Percentiles rank a stretch among this genome's conserved stretches.
Conservation (phyloP, 2,797 vertebrate species). For the Antennarius maculatus region DNA sequence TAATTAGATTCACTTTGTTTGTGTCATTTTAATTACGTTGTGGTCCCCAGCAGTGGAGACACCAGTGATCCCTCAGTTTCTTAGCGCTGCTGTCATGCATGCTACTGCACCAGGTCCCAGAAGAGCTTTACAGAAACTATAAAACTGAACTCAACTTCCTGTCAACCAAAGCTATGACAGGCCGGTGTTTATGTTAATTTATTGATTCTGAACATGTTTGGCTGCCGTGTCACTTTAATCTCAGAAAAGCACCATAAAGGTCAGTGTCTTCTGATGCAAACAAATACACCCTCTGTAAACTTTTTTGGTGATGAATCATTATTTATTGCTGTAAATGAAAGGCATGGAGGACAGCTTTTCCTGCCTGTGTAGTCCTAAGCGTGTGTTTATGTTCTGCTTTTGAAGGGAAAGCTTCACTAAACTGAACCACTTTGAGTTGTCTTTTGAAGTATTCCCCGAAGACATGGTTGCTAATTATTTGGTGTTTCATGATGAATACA, state of each 20-base stretch:
- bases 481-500: constrained; percentile 80
- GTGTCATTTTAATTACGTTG: constrained; percentile 92
- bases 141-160: constrained; percentile 54
- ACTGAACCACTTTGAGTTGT: constrained; percentile 79
- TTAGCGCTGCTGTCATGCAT: constrained; percentile 62
- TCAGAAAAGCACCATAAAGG: constrained; percentile 68
- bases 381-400: constrained; percentile 76
- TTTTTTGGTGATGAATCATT: constrained; percentile 81
- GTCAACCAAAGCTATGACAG: constrained; percentile 58
- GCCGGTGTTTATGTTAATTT: constrained; percentile 68
- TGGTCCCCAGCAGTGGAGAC: constrained; percentile 81
- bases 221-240: constrained; percentile 74
- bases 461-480: constrained; percentile 82
- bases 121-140: constrained; percentile 57
- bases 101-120: constrained; percentile 56
- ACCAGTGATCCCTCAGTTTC: constrained; percentile 81
- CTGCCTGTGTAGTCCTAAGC: constrained; percentile 75
- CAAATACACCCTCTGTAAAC: constrained; percentile 71
- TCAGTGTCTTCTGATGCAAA: constrained; percentile 74
- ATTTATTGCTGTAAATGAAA: constrained; percentile 79
- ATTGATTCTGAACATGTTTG: constrained; percentile 71
- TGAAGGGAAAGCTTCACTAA: constrained; percentile 80
- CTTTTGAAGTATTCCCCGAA: constrained; percentile 80
- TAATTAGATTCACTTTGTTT: constrained; percentile 96
- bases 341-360: constrained; percentile 76